Conservation (phyloP, 2,797 vertebrate species). For the Sebastolobus altivelis region DNA sequence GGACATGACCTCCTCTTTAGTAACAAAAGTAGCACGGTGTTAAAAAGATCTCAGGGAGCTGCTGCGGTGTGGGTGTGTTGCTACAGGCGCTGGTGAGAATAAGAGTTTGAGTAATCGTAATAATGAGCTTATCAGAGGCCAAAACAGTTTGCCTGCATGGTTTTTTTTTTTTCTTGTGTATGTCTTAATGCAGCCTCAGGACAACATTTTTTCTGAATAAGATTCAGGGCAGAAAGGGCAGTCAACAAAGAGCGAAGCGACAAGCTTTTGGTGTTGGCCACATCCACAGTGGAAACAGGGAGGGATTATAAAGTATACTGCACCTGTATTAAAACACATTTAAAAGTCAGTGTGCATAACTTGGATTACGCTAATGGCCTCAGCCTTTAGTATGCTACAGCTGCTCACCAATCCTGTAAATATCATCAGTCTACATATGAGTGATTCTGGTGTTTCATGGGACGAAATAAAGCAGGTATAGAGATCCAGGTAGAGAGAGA, state of each 20-base stretch:
- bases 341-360: conserved; percentile 17
- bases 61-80: conserved; percentile 33
- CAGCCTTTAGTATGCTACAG: conserved; percentile 30
- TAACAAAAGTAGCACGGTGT: conserved; percentile 1
- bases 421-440: conserved; percentile 18
- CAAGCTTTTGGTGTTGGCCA: neutral
- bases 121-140: conserved; percentile 18
- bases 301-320: neutral
- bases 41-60: conserved; percentile 4
- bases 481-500: neutral
- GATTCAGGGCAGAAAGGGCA: neutral
- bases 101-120: conserved; percentile 28
- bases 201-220: neutral
- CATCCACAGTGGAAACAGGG: neutral
- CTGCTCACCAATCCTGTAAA: conserved; percentile 9
- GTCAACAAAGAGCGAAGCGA: neutral
- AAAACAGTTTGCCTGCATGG: neutral
- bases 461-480: neutral
- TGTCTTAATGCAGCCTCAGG: neutral
- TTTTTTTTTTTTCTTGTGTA: neutral
- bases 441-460: conserved; percentile 12
- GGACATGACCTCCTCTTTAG: neutral
- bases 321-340: conserved; percentile 13
- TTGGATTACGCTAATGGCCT: neutral
- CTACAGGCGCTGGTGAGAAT: conserved; percentile 7